Evolutionary conservation across 2,888 invertebrate genomes (phyloP), one percentile per base, ranked within the genome.

Genomic region (Lochmaea capreae): DNA sequence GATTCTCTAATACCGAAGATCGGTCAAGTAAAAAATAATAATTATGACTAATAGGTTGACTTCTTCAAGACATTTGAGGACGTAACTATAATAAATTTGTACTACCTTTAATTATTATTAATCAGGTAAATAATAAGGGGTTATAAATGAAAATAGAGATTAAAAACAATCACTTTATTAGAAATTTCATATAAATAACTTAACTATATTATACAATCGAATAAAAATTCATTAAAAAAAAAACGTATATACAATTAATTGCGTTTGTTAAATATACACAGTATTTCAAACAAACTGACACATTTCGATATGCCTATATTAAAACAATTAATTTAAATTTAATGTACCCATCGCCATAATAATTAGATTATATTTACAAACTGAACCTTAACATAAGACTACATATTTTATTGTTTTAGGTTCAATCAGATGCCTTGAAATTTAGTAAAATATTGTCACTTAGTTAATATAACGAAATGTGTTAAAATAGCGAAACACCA

Each of bases 151-250:
- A 74, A 71, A 49, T 70, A 74, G 76, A 78, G 33, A 72, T 73
- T 82, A 83, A 83, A 84, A 84, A 84, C 84, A 83, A 78, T 82
- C 79, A 82, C 78, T 83, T 83, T 83, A 83, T 84, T 83, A 82
- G 81, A 84, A 83, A 84, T 80, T 79, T 80, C 79, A 82, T 83
- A 83, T 83, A 83, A 83, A 84, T 84, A 80, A 79, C 80, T 79
- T 81, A 82, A 78, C 76, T 76, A 77, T 79, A 79, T 79, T 79
- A 75, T 80, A 81, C 80, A 80, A 74, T 77, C 78, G 76, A 80
- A 79, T 79, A 79, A 78, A 81, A 79, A 75, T 78, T 80, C 33
- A 39, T 39, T 76, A 62, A 73, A 68, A 77, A 79, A 77, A 78
- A 77, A 77, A 75, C 75, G 73, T 81, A 82, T 82, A 71, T 81